Conservation (phyloP, 2,113 vertebrate genomes). For the Empidonax traillii region DNA sequence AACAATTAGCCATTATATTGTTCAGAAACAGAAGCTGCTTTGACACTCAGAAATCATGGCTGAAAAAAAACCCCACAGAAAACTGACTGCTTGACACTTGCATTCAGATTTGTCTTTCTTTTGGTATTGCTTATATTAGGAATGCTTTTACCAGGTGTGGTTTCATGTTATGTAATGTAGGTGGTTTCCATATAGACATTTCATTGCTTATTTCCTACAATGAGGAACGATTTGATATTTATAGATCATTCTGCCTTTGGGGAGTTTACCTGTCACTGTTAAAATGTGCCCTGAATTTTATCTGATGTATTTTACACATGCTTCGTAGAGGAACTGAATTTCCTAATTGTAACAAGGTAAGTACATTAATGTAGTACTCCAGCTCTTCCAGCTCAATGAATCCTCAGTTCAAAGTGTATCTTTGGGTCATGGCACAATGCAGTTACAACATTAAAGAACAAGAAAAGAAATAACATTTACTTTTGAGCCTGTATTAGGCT, state of each 20-base stretch:
- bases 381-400: not conserved
- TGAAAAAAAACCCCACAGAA: not conserved
- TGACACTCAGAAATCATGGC: not conserved
- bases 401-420: not conserved
- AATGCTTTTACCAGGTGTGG: not conserved
- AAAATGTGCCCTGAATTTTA: constrained; percentile 26
- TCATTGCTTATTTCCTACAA: not conserved
- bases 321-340: constrained; percentile 47
- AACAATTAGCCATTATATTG: not conserved
- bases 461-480: not conserved
- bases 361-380: not conserved
- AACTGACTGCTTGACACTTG: not conserved
- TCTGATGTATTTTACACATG: constrained; percentile 53
- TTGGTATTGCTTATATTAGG: not conserved
- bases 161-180: not conserved
- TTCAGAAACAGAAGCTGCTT: not conserved
- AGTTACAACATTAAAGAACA: not conserved
- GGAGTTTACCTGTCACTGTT: not conserved
- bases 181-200: not conserved
- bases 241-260: not conserved
- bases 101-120: not conserved
- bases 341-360: constrained; percentile 37
- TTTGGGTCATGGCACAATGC: not conserved
- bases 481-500: not conserved
- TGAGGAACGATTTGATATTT: not conserved